Base-by-base conservation (phyloP, 2,113 vertebrate genomes). In the Typhlomys cinereus region DNA sequence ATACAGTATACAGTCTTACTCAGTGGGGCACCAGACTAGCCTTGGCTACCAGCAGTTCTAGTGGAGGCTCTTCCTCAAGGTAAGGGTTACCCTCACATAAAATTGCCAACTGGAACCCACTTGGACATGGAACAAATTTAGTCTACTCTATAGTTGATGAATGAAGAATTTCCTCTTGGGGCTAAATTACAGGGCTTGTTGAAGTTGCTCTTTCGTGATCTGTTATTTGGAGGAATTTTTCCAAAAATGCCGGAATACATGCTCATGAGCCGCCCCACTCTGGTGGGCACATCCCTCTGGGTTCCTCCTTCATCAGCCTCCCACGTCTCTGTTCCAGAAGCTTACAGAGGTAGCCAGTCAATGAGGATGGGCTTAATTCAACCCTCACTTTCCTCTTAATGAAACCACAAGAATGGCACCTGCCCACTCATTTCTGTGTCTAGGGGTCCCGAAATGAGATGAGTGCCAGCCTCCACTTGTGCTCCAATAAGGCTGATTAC, bases 161-260 rank as follows among this genome's bases (percentile, higher is more conserved):
- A 98, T 98, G 97, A 98, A 98, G 98, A 98, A 98, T 98, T 98
- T 98, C 98, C 98, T 98, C 98, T 98, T 96, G 95, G 93, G 97
- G 97, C 97, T 98, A 98, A 98, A 98, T 98, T 98, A 98, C 97
- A 98, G 98, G 97, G 96, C 97, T 98, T 79, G 94, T 96, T 80
- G 95, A 97, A 97, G 97, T 97, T 98, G 96, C 96, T 98, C 96
- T 98, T 98, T 98, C 94, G 89, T 98, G 98, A 98, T 98, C 98
- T 98, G 98, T 98, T 98, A 98, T 98, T 98, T 98, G 98, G 97
- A 98, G 97, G 97, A 98, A 98, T 98, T 98, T 98, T 98, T 98
- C 98, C 97, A 98, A 97, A 96, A 97, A 96, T 96, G 98, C 90
- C 98, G 98, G 97, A 98, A 98, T 97, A 97, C 96, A 97, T 96